Evolutionary conservation across 1,140 invertebrate species (phyloP), one percentile per base, ranked within the genome.

Genomic region (Rhopalosiphum padi): DNA sequence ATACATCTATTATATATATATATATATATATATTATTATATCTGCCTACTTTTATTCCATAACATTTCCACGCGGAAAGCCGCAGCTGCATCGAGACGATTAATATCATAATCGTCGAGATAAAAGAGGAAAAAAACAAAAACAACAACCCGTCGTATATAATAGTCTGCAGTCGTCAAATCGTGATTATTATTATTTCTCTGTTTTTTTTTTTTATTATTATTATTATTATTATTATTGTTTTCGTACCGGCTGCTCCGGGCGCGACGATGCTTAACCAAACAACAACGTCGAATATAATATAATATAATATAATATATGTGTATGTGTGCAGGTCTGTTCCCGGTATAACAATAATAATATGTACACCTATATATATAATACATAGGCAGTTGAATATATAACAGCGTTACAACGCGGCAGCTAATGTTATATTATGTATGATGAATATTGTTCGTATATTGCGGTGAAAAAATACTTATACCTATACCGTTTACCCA

Each of bases 131-230:
- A 85, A 43, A 41, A 43, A 85, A 25, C 9, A 43, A 46, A 87
- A 46, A 87, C 37, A 87, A 46, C 41, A 87, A 46, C 43, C 37
- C 18, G 41, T 8, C 43, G 4, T 25, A 3, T 41, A 30, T 25
- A 86, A 86, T 86, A 30, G 85, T 85, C 21, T 25, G 7, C 41
- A 46, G 25, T 25, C 85, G 43, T 46, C 83, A 85, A 41, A 85
- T 83, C 23, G 41, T 43, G 35, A 25, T 87, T 87, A 48, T 87
- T 87, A 87, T 87, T 87, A 30, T 87, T 87, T 87, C 43, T 85
- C 37, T 43, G 15, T 87, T 87, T 87, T 87, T 87, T 87, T 8
- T 86, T 46, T 21, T 82, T 82, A 82, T 37, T 35, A 18, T n/a
- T n/a, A 35, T 21, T 37, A 37, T 82, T 37, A 35, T 23, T 23